These are phyloP conservation scores for Ovibos moschatus DNA, from an alignment of 2,113 vertebrate species.

Conservation along the genomic window DNA sequence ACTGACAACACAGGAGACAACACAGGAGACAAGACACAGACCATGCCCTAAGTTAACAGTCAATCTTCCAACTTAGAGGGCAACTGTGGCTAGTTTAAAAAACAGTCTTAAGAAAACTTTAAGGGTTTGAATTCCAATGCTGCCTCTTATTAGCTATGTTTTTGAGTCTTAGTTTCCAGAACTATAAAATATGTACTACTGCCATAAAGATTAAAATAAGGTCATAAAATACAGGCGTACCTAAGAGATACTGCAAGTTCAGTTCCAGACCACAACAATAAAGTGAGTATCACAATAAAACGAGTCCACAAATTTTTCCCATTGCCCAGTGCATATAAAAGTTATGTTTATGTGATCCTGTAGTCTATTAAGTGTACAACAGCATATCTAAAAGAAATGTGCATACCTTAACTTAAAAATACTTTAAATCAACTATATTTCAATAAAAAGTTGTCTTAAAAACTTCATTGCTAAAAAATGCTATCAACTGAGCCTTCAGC, in stretches of 20 bases:
- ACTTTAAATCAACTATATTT: neutral
- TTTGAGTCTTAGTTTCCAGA: slow-evolving; percentile 26
- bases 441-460: neutral
- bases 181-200: neutral
- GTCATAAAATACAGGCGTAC: slow-evolving; percentile 8
- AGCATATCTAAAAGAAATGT: neutral
- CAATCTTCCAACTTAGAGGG: slow-evolving; percentile 5
- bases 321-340: neutral
- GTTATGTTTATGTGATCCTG: neutral
- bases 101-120: neutral
- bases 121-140: neutral
- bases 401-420: neutral
- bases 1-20: neutral
- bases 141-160: neutral
- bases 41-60: neutral
- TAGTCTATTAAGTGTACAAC: neutral
- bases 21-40: neutral
- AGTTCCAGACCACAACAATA: neutral
- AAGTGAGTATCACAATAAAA: neutral
- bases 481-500: neutral
- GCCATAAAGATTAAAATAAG: slow-evolving; percentile 1
- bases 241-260: neutral
- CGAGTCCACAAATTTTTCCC: neutral
- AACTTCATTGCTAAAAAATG: neutral
- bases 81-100: neutral